Evolutionary conservation across 2,113 vertebrate species (phyloP), one percentile per base, ranked within the genome.

Genomic region (Porphyrio hochstetteri): DNA sequence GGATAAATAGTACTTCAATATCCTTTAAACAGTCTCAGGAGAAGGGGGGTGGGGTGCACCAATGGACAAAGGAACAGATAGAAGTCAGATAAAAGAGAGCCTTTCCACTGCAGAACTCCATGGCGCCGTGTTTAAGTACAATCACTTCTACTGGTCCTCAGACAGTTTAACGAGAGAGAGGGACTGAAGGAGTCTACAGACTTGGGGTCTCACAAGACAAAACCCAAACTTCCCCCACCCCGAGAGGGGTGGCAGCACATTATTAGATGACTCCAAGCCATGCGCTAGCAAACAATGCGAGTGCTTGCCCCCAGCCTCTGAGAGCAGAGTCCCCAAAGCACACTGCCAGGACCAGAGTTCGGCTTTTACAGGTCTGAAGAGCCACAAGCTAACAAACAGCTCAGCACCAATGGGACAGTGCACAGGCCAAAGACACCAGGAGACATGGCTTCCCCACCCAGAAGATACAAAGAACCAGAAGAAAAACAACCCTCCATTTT

Each of bases 361-460:
- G 1, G 20, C 21, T 82, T 56, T 65, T 14, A 48, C 7, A 53
- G 1, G 42, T 19, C 4, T 7, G 7, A 57, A 64, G 5, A 29
- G 13, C 21, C 29, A 29, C 14, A 29, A 4, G 19, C 6, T 17
- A 38, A 24, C 12, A 31, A 63, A 33, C 19, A 59, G 36, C 24
- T 4, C 33, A 17, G 27, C n/a, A 5, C 0, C 0, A 38, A 5
- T 52, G 7, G 4, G 14, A 8, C 2, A 7, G 29, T 2, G 6
- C 17, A 7, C 0, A 2, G 10, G 29, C 67, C 67, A 35, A 35
- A 16, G 1, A 7, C 0, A 0, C 27, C 65, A 20, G 24, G 11
- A 82, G 16, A 71, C 42, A 20, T 4, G 1, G 23, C 5, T 59
- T 81, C 31, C 27, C 16, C 63, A 36, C 8, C 40, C 9, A 18